These are phyloP conservation scores for Cossypha caffra DNA, from an alignment of 2,797 vertebrate genomes.

Conservation along the genomic window DNA sequence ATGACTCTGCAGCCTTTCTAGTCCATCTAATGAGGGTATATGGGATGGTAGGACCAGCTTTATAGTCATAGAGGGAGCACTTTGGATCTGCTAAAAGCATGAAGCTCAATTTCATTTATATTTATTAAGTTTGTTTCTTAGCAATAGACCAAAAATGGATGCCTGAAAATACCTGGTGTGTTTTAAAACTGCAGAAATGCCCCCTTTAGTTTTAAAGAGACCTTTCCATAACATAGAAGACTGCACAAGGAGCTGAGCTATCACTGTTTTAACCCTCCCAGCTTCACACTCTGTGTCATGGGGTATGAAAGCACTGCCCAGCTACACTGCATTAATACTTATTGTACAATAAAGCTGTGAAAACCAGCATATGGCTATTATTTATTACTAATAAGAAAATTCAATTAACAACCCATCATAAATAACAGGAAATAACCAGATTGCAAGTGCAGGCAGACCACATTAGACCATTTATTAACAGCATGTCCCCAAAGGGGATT, in stretches of 20 bases:
- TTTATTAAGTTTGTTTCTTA: background rate
- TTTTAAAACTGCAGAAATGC: background rate
- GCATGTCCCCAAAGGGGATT: accelerated
- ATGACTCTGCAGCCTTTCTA: background rate
- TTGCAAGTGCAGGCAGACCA: background rate
- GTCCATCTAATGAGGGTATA: background rate
- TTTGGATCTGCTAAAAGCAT: background rate
- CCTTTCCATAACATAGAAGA: accelerated
- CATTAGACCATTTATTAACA: background rate
- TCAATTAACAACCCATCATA: background rate
- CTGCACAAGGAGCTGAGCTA: background rate
- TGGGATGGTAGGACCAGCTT: background rate
- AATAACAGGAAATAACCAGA: background rate
- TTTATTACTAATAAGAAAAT: background rate
- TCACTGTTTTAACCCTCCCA: background rate
- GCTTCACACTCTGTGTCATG: accelerated
- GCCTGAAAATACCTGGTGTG: background rate
- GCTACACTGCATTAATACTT: background rate
- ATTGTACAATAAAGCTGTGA: background rate
- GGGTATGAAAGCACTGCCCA: background rate
- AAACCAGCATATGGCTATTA: background rate
- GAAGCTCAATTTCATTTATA: background rate
- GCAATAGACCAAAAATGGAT: background rate
- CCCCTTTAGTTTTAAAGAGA: background rate
- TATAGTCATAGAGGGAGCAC: background rate